A percentile compares a stretch with the other conserved stretches of the same genome.
These are phyloP conservation scores for Enteromius paludinosus DNA, from an alignment of 2,797 vertebrate species.

Conservation along the genomic window DNA sequence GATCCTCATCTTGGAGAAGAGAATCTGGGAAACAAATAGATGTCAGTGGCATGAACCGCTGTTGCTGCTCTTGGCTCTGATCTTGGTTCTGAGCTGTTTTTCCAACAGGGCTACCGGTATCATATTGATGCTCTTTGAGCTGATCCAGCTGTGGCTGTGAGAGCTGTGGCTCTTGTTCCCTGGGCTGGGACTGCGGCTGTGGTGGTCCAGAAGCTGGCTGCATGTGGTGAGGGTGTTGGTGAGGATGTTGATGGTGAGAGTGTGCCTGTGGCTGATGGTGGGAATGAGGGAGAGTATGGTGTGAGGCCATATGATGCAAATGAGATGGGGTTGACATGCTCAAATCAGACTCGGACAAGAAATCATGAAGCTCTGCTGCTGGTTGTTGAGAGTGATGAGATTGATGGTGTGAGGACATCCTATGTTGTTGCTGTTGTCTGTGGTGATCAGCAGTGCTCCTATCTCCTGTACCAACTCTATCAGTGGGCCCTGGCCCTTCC, in stretches of 20 bases:
- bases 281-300: conserved; percentile 65
- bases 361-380: conserved; percentile 74
- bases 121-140: conserved; percentile 84
- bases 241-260: conserved; percentile 72
- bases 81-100: conserved; percentile 72
- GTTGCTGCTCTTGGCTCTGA: conserved; percentile 77
- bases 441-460: conserved; percentile 68
- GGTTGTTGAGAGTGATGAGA: conserved; percentile 70
- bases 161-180: conserved; percentile 72
- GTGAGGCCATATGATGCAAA: conserved; percentile 73
- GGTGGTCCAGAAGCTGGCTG: conserved; percentile 51
- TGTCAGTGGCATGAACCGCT: conserved; percentile 84
- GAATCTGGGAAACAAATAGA: conserved; percentile 94
- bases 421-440: conserved; percentile 67
- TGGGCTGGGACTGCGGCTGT: conserved; percentile 62
- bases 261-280: conserved; percentile 73
- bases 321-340: conserved; percentile 72
- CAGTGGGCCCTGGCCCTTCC: conserved; percentile 66
- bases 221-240: conserved; percentile 65
- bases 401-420: conserved; percentile 71
- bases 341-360: conserved; percentile 76
- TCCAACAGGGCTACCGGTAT: conserved; percentile 70
- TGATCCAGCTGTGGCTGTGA: conserved; percentile 76
- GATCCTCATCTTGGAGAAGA: conserved; percentile 88
- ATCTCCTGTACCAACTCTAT: conserved; percentile 69